Evolutionary conservation across 2,113 vertebrate species (phyloP), one percentile per base, ranked within the genome.

Genomic region (Oncorhynchus clarkii): DNA sequence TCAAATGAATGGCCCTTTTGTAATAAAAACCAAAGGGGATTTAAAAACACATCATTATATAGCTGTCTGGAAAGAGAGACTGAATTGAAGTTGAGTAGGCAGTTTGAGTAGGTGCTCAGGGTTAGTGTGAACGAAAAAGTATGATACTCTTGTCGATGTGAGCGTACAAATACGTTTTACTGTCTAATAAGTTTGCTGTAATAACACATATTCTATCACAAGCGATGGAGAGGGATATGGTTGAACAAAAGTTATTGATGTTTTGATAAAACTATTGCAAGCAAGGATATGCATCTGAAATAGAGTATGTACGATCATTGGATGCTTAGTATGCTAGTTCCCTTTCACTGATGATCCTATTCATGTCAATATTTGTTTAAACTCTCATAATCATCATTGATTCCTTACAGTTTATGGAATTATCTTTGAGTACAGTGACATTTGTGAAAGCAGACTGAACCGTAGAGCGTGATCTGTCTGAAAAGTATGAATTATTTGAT

Each of bases 21-120:
- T 83, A 77, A 80, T 84, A 64, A 81, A 34, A 84, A 72, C 78
- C 76, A 73, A 79, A 18, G 20, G 73, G 75, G 84, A 78, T 88
- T 84, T 84, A 78, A 64, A 78, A 81, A 85, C 69, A 54, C 73
- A 65, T 76, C 71, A 78, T 45, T 45, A 45, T 45, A 45, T 24
- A 27, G 8, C 66, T 78, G 29, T 78, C 26, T 51, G 65, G 62
- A 79, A 83, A 77, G 59, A 65, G 67, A 60, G 67, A 18, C 14
- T 54, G 16, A 16, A 54, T 54, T 72, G 27, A 26, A 83, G 75
- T 20, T 8, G 22, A 80, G 39, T 59, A 6, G 4, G 22, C 13
- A 14, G 69, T 67, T 68, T 70, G 78, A 31, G 51, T 77, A 14
- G 1, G 48, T 72, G 78, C 79, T 69, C 14, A 73, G 74, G 80